Evolutionary conservation across 2,888 invertebrate genomes (phyloP), one percentile per base, ranked within the genome.

Genomic region (Stratiomys singularior): DNA sequence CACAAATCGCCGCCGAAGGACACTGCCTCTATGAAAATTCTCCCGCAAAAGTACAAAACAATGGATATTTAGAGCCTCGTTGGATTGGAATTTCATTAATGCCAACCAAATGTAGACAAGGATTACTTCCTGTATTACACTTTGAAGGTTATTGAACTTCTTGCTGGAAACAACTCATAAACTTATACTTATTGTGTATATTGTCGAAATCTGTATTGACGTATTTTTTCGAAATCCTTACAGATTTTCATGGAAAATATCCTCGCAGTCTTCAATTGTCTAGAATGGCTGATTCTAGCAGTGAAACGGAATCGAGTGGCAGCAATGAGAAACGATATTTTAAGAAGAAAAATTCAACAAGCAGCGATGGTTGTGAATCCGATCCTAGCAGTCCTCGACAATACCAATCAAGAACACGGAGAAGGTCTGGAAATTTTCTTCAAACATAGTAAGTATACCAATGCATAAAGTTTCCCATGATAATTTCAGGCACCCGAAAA

Each of bases 341-440:
- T 76, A 27, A 81, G 77, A 52, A 82, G 72, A 81, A 82, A 1
- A 83, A 82, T 67, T 84, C 84, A 1, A 83, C 85, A n/a, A 87
- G 87, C 78, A 87, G 87, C 80, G 87, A 87, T 82, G 87, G 87
- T 13, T 87, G 86, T 76, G 87, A 87, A 76, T 87, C 87, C 0
- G 87, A 87, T 76, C 82, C 83, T 67, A 84, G 83, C 7, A 81
- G 81, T 56, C 81, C 82, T 3, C 82, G 83, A 58, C 83, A 1
- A 74, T 81, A 21, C 76, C 64, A 37, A 60, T 63, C 13, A 21
- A 76, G 58, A 72, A n/a, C 63, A 13, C 71, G 52, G 3, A 69
- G 66, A 76, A 28, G 76, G 77, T 72, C 56, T 56, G 56, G 15
- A 44, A 9, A 44, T 44, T 44, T 44, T 44, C 46, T 44, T n/a